phyloP scores from a whole-genome alignment of 1,140 invertebrate genomes.

The Conus betulinus region DNA sequence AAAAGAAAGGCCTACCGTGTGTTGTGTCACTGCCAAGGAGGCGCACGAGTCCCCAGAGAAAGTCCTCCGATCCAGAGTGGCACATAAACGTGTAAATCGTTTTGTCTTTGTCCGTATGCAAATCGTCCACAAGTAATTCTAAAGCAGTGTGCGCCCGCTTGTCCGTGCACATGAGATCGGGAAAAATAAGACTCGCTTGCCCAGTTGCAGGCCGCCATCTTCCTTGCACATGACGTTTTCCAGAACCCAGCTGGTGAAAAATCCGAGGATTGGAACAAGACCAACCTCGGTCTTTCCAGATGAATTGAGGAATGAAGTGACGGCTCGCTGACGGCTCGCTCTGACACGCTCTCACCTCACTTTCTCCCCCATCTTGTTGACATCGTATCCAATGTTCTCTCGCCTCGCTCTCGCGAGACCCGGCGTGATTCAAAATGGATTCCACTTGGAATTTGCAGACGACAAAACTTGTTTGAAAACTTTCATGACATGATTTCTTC shows the following conservation, averaged over 20 bases:
- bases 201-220: constrained; percentile 69
- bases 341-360: background rate
- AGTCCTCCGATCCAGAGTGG: constrained; percentile 73
- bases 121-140: constrained; percentile 73
- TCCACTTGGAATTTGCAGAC: constrained; percentile 15
- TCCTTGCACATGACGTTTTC: constrained; percentile 23
- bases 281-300: background rate
- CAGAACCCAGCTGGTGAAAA: background rate
- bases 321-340: no score
- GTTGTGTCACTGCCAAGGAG: constrained; percentile 70
- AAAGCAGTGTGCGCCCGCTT: constrained; percentile 63
- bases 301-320: background rate
- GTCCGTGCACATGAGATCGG: constrained; percentile 60
- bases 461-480: background rate
- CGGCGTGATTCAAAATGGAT: constrained; percentile 40
- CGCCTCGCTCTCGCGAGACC: constrained; percentile 37
- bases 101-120: constrained; percentile 71
- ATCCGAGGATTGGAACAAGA: background rate
- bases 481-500: background rate
- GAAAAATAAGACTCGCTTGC: constrained; percentile 69
- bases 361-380: constrained; percentile 48
- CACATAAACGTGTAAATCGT: constrained; percentile 70
- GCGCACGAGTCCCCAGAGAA: constrained; percentile 70
- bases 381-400: constrained; percentile 52
- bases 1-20: constrained; percentile 57